phyloP scores from a whole-genome alignment of 2,797 vertebrate species.

The Fistularia commersonii region DNA sequence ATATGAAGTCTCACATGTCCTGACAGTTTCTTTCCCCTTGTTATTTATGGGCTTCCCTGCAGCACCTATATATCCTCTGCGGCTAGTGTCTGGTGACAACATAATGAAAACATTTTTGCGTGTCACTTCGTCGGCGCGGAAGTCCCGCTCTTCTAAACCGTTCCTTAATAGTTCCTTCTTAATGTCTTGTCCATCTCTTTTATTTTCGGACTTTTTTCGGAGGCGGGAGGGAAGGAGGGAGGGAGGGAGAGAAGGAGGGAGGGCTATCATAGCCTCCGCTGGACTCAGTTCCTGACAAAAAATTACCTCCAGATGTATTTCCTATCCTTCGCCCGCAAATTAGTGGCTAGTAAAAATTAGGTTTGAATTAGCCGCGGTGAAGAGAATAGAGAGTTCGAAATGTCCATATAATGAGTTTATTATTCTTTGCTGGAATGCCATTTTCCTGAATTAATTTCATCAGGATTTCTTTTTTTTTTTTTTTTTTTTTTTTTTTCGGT shows the following conservation, averaged over 20 bases:
- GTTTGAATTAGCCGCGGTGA: slow-evolving; percentile 74
- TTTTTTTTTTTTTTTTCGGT: slow-evolving; percentile 39
- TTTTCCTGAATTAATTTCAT: slow-evolving; percentile 69
- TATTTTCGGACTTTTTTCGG: slow-evolving; percentile 11
- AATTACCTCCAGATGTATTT: slow-evolving; percentile 82
- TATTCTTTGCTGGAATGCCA: slow-evolving; percentile 73
- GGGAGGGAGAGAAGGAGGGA: no score
- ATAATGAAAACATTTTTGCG: slow-evolving; percentile 68
- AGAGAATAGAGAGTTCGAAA: slow-evolving; percentile 70
- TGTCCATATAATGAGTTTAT: slow-evolving; percentile 81
- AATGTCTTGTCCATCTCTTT: slow-evolving; percentile 40
- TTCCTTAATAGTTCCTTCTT: slow-evolving; percentile 55
- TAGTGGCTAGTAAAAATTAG: slow-evolving; percentile 82
- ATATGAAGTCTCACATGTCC: slow-evolving; percentile 36
- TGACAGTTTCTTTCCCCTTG: slow-evolving; percentile 20
- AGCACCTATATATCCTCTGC: slow-evolving; percentile 57
- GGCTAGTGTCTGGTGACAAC: slow-evolving; percentile 64
- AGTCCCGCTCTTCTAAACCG: slow-evolving; percentile 64
- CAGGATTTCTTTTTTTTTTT: slow-evolving; percentile 46
- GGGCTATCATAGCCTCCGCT: slow-evolving; percentile 59
- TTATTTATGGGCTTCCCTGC: slow-evolving; percentile 50
- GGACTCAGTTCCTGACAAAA: slow-evolving; percentile 70
- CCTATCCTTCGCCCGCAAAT: slow-evolving; percentile 67
- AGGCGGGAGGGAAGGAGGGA: background rate
- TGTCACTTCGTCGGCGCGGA: slow-evolving; percentile 63